phyloP scores from a whole-genome alignment of 2,888 invertebrate genomes.

The Metellina segmentata region DNA sequence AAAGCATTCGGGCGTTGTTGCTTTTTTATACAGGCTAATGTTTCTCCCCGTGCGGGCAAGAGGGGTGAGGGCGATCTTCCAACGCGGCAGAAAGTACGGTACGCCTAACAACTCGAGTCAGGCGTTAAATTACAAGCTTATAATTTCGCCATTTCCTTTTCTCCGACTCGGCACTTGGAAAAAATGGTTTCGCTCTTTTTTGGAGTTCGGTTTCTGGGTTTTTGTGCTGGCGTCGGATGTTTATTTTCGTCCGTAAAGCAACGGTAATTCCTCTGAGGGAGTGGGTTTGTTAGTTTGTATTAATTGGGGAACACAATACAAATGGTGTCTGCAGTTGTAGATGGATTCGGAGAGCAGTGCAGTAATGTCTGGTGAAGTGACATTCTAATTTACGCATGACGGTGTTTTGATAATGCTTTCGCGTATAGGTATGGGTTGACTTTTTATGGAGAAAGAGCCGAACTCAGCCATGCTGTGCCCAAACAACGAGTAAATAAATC shows the following conservation, averaged over 20 bases:
- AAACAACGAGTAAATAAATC: too few relatives aligned
- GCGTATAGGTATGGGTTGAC: too few relatives aligned
- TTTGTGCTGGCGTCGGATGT: neutral
- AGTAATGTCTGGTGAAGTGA: too few relatives aligned
- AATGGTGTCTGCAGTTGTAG: too few relatives aligned
- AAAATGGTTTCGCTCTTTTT: too few relatives aligned
- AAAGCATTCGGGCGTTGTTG: neutral
- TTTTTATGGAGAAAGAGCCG: too few relatives aligned
- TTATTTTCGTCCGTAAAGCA: neutral
- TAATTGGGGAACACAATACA: neutral
- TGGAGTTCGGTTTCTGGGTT: too few relatives aligned
- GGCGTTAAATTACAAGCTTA: constrained; percentile 61
- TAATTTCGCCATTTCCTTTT: neutral
- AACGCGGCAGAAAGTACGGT: constrained; percentile 20
- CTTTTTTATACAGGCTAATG: neutral
- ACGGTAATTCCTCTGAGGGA: neutral
- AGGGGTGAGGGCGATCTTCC: neutral
- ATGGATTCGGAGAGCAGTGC: too few relatives aligned
- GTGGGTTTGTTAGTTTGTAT: neutral
- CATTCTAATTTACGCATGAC: too few relatives aligned
- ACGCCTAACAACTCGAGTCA: constrained; percentile 18
- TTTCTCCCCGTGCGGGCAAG: neutral
- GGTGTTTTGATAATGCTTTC: too few relatives aligned
- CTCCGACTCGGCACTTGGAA: neutral
- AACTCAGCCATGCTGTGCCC: too few relatives aligned